phyloP scores from a whole-genome alignment of 2,113 vertebrate species.

The Chlorocebus sabaeus region DNA sequence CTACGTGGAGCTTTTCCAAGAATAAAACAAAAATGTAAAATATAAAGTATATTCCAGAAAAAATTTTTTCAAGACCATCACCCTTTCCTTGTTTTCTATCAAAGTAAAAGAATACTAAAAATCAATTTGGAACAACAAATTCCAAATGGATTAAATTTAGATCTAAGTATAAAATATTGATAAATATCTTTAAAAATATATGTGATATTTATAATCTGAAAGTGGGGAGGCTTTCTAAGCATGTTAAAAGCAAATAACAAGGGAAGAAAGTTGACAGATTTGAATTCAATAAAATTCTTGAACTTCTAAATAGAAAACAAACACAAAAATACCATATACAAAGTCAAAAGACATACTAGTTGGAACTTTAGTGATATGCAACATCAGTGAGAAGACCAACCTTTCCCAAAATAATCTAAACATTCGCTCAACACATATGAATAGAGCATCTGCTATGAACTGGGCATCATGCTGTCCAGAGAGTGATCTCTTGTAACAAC shows the following conservation, averaged over 20 bases:
- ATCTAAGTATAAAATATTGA: conserved; percentile 16
- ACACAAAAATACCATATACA: not conserved
- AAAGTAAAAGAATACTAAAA: conserved; percentile 33
- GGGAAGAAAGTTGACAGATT: not conserved
- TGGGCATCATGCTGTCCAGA: not conserved
- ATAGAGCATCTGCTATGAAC: not conserved
- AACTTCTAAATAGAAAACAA: conserved; percentile 34
- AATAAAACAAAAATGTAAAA: conserved; percentile 45
- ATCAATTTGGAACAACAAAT: not conserved
- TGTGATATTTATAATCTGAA: not conserved
- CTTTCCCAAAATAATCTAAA: conserved; percentile 9
- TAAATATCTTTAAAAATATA: not conserved
- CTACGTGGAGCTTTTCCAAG: not conserved
- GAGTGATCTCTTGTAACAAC: not conserved
- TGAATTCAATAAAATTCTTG: not conserved
- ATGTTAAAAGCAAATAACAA: not conserved
- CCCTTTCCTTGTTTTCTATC: conserved; percentile 11
- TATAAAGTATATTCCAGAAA: conserved; percentile 10
- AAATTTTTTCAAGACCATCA: not conserved
- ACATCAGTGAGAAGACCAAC: not conserved
- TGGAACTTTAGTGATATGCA: not conserved
- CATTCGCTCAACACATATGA: not conserved
- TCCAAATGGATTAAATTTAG: not conserved
- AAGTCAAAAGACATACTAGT: not conserved
- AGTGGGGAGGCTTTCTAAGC: not conserved